These are phyloP conservation scores for Falco novaeseelandiae DNA, from an alignment of 2,797 vertebrate species.

Conservation along the genomic window DNA sequence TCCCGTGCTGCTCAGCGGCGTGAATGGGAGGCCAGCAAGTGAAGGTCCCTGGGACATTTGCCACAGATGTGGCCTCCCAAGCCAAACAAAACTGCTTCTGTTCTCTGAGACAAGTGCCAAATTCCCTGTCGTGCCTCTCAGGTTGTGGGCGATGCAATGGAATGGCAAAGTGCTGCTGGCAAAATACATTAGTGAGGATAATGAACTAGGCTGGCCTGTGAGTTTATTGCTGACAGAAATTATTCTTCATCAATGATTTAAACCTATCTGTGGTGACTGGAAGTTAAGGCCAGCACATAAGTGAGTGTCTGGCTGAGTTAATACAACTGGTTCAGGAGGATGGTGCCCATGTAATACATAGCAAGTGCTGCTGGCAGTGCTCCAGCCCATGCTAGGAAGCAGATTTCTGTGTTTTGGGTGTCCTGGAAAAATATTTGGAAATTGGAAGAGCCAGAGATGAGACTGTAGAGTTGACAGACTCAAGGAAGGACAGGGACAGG, in stretches of 20 bases:
- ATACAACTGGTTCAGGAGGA: rapidly evolving
- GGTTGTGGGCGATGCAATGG: neutral
- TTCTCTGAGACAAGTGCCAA: neutral
- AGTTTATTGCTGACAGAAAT: neutral
- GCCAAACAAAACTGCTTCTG: neutral
- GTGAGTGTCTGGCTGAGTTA: neutral
- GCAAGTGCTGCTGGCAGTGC: neutral
- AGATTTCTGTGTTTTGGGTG: neutral
- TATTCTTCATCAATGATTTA: neutral
- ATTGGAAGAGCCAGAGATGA: neutral
- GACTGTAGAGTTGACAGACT: neutral
- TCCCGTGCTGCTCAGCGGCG: rapidly evolving
- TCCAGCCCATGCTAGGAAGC: neutral
- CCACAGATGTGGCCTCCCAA: neutral
- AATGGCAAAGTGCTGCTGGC: neutral
- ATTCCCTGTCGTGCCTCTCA: rapidly evolving
- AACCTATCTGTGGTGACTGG: neutral
- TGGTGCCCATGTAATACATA: neutral
- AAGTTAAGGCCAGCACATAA: neutral
- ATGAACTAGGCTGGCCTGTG: neutral
- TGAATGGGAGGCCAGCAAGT: neutral
- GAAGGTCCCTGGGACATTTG: neutral
- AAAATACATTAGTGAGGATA: neutral
- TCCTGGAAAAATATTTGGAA: neutral
- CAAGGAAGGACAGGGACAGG: neutral